Evolutionary conservation across 2,113 vertebrate species (phyloP), one percentile per base, ranked within the genome.

Genomic region (Festucalex cinctus): DNA sequence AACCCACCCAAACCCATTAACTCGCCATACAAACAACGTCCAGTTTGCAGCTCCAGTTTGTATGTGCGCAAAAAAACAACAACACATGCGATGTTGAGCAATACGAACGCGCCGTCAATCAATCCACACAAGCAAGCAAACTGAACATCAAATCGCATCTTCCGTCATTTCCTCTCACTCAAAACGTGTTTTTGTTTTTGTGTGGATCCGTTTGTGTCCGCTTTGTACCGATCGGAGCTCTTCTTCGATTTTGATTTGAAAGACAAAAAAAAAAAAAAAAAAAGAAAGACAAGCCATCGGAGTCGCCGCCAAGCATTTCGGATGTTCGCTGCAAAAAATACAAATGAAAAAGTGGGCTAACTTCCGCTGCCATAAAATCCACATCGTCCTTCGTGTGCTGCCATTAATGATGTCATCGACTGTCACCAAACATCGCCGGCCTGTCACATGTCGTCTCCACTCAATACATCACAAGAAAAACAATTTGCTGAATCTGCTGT

Each of bases 261-360:
- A 75, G 43, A n/a, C n/a, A n/a, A n/a, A n/a, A n/a, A n/a, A n/a
- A n/a, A n/a, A n/a, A n/a, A n/a, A n/a, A n/a, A n/a, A n/a, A n/a
- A n/a, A n/a, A n/a, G 43, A 75, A 79, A 75, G 43, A 83, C 53
- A 88, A 88, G 86, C 85, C 83, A 88, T 85, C 58, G 32, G 58
- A 78, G 82, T 86, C 77, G 66, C 67, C 75, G 78, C 80, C 74
- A 82, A 88, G 84, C 82, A 66, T 84, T 75, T 71, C 63, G 69
- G 57, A 54, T 32, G 14, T 46, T 48, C 41, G 51, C 65, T 62
- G 67, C 39, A 68, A 70, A 71, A 68, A 57, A 56, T 13, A 56
- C 5, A 56, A 14, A 28, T 1, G 63, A 16, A 51, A 58, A 20
- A 44, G 58, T 70, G 64, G 76, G 68, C 63, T 39, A 24, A 64